Base-by-base conservation (phyloP, 1,140 invertebrate species). In the Drosophila parvula region DNA sequence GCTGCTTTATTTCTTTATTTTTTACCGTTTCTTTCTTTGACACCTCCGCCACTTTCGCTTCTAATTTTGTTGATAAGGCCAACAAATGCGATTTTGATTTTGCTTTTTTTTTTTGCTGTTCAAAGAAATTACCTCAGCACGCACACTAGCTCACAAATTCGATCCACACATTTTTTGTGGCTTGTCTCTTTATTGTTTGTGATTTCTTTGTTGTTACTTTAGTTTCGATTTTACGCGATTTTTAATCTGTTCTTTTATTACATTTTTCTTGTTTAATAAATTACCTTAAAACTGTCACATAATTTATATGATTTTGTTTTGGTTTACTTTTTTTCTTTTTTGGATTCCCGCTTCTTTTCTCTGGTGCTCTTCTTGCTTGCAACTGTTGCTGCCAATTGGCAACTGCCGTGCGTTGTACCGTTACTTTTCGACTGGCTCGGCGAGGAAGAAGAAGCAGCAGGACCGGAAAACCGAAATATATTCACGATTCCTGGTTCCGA, bases 11-110 rank as follows among this genome's bases (percentile, higher is more conserved):
- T 55, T 60, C 27, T 48, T 32, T 30, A 5, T 51, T 38, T 45
- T 48, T 61, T 53, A 50, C 14, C 14, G 16, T 65, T 43, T 62
- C 28, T 65, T 55, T 47, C 27, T 67, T 40, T 67, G 61, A 51
- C 65, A 69, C 65, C 65, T 44, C 22, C 44, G 36, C 28, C 45
- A 69, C 65, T 69, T 69, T 69, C 65, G 61, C 62, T 67, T 61
- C 65, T 53, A 62, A 60, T 61, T 74, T 56, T 43, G 40, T 43
- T 75, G 74, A 76, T 76, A 76, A 76, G 60, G 40, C 12, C 28
- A 41, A 7, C 28, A 65, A 68, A 68, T 69, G 45, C 65, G 45
- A 67, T 67, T 67, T 69, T 64, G 27, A 38, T 53, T 65, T 51
- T 22, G 22, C 22, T 22, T 22, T 22, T 22, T 22, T 22, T 45